phyloP scores from a whole-genome alignment of 2,113 vertebrate genomes.

The Tyto alba region DNA sequence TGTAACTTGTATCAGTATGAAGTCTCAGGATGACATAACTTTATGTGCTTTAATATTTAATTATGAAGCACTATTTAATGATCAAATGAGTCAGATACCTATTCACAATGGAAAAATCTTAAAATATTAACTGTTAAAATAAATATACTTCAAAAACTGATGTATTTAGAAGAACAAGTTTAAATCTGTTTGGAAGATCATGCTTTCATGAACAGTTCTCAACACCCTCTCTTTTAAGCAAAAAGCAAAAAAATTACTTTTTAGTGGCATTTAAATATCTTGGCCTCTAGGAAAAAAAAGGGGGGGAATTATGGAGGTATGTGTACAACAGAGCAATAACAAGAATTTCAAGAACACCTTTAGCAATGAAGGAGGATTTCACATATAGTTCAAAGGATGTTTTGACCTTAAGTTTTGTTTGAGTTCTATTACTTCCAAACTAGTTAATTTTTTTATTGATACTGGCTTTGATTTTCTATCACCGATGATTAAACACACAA shows the following conservation, averaged over 20 bases:
- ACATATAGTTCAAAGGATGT: neutral
- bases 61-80: neutral
- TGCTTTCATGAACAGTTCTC: neutral
- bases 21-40: neutral
- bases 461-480: neutral
- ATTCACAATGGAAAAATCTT: neutral
- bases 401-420: neutral
- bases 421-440: neutral
- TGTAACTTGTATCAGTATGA: neutral
- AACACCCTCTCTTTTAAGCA: neutral
- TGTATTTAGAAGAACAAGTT: neutral
- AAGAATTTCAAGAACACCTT: neutral
- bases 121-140: neutral
- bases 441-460: neutral
- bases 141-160: neutral
- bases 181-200: neutral
- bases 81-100: neutral
- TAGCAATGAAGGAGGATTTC: neutral
- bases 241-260: neutral
- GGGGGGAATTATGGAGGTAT: accelerated
- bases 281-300: neutral
- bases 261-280: neutral
- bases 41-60: neutral
- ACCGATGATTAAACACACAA: neutral
- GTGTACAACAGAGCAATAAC: neutral